Evolutionary conservation across 2,888 invertebrate species (phyloP), one percentile per base, ranked within the genome.

Genomic region (Biston betularia): DNA sequence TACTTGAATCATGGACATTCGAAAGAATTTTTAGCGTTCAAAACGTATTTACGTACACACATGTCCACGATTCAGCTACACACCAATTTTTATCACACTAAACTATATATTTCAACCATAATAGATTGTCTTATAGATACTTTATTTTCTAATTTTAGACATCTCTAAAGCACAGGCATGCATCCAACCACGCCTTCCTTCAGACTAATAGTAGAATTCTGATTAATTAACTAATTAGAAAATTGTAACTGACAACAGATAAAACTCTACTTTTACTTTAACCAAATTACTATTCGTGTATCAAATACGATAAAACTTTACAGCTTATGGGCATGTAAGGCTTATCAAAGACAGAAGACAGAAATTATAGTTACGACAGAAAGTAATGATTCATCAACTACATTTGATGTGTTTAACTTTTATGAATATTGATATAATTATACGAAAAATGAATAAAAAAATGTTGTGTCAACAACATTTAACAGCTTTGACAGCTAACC

Each of bases 191-290:
- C 75, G 74, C 75, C 75, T 72, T 67, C 69, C 68, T 73, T 75
- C 74, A 73, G 73, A 69, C 63, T 73, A 68, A 24, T 24, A 24
- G 24, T 68, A 58, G 65, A 73, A 52, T 57, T 48, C 15, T 55
- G 72, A 79, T 77, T 79, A 72, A 79, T 77, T 79, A 75, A 79
- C 76, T 79, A 75, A 71, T 72, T 61, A 69, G 72, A 71, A 74
- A 69, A 61, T 63, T 68, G 50, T 42, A 57, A 49, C 58, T 48
- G 15, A 42, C 50, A 42, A 52, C 45, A 48, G 24, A 3, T 24
- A 24, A 24, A 3, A 24, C 24, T 24, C 15, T 40, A 66, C 46
- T 46, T 62, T 69, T 46, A 55, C 24, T 60, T 65, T 53, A 57
- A 62, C 59, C 60, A 46, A 59, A 65, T 65, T 49, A 54, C 15